These are phyloP conservation scores for Cochlearius cochlearius DNA, from an alignment of 2,113 vertebrate species.

Conservation along the genomic window DNA sequence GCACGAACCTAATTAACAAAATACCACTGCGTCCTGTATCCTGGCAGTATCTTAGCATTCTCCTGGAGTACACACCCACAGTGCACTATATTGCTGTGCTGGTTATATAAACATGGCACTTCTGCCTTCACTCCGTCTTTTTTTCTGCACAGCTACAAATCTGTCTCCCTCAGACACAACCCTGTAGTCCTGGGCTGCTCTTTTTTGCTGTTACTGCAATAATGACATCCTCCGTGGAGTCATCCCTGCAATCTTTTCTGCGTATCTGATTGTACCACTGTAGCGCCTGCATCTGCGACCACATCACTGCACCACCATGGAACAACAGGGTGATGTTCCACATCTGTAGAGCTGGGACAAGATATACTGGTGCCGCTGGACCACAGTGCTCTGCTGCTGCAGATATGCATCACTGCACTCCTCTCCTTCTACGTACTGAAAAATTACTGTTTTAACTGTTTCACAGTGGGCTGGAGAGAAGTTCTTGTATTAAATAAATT, in stretches of 20 bases:
- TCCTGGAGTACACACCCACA: constrained; percentile 33
- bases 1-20: constrained; percentile 33
- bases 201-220: constrained; percentile 19
- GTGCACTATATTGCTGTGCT: constrained; percentile 21
- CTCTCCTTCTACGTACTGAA: neutral
- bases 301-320: neutral
- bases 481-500: constrained; percentile 14
- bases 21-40: neutral
- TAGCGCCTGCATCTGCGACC: neutral
- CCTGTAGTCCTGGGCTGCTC: constrained; percentile 21
- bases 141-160: constrained; percentile 39
- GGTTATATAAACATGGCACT: constrained; percentile 37
- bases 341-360: neutral
- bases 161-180: constrained; percentile 2
- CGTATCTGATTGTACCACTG: neutral
- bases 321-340: neutral
- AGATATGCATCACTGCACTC: neutral
- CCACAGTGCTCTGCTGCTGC: neutral
- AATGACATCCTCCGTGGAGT: neutral
- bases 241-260: constrained; percentile 14
- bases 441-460: constrained; percentile 34
- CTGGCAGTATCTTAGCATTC: constrained; percentile 41
- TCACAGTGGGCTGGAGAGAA: constrained; percentile 25
- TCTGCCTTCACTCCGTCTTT: constrained; percentile 11
- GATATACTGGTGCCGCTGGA: neutral